Evolutionary conservation across 2,888 invertebrate species (phyloP).

Genomic region (Zaprionus lineosus): DNA sequence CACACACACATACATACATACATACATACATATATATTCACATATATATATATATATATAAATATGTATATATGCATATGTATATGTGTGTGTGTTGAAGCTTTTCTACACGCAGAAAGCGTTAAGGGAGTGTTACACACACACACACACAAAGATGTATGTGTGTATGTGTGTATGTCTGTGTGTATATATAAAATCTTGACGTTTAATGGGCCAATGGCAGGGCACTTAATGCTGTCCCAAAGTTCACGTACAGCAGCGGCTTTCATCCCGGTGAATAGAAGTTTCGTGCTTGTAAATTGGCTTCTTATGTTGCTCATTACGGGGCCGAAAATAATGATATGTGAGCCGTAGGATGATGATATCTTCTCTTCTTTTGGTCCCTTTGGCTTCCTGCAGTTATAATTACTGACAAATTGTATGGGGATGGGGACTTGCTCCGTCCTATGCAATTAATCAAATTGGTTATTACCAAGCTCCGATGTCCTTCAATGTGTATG

Average conservation of each 20-base stretch:
- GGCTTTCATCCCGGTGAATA: slow-evolving; percentile 39
- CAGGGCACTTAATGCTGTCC: slow-evolving; percentile 26
- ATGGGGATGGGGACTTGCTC: slow-evolving; percentile 1
- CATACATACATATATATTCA: neutral
- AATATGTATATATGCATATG: neutral
- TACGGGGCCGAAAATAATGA: slow-evolving; percentile 27
- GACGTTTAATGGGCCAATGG: slow-evolving; percentile 35
- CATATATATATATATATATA: neutral
- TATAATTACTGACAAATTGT: slow-evolving; percentile 34
- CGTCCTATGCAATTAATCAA: slow-evolving; percentile 24
- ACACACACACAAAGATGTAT: neutral
- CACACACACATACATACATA: neutral
- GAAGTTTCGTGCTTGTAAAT: slow-evolving; percentile 43
- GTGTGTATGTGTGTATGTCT: neutral
- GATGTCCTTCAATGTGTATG: no score
- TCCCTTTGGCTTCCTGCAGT: slow-evolving; percentile 23
- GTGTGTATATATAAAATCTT: slow-evolving; percentile 14
- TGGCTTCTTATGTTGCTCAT: slow-evolving; percentile 46
- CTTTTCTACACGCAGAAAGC: no score
- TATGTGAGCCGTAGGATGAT: neutral
- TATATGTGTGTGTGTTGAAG: no score
- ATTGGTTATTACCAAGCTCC: slow-evolving; percentile 9
- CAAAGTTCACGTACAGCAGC: slow-evolving; percentile 7
- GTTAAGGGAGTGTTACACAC: no score
- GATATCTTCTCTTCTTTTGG: slow-evolving; percentile 10